Conservation (phyloP, 1,140 invertebrate genomes). For the Saccostrea glomerata region DNA sequence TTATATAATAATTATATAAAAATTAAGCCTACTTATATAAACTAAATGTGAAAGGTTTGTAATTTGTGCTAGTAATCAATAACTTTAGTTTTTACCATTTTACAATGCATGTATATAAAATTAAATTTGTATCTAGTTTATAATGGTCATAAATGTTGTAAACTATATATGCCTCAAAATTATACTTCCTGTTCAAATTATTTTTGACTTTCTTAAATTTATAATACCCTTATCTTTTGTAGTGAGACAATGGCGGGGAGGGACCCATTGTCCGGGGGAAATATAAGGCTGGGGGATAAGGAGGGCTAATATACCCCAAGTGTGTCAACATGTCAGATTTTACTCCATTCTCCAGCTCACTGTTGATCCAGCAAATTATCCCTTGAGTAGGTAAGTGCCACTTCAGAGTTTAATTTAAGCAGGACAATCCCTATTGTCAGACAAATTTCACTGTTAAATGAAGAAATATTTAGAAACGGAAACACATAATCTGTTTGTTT, state of each 20-base stretch:
- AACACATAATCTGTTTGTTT: not conserved
- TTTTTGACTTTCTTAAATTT: not conserved
- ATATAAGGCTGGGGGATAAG: constrained; percentile 4
- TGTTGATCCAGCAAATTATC: constrained; percentile 25
- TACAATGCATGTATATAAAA: not conserved
- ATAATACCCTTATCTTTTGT: not conserved
- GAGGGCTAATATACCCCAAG: constrained; percentile 20
- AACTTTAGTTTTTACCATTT: not conserved
- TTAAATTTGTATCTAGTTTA: not conserved
- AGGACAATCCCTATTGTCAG: constrained; percentile 21
- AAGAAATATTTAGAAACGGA: constrained; percentile 21
- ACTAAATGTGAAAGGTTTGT: not conserved
- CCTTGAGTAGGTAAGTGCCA: constrained; percentile 8
- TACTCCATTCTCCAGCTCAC: constrained; percentile 5
- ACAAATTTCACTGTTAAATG: not conserved
- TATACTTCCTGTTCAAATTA: not conserved
- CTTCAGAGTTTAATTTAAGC: constrained; percentile 33
- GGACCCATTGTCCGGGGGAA: not conserved
- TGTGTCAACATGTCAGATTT: constrained; percentile 31
- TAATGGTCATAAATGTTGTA: not conserved
- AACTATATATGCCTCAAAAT: not conserved
- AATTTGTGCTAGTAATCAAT: not conserved
- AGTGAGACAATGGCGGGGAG: not conserved
- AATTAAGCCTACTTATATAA: not conserved
- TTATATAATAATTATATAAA: no score